phyloP scores from a whole-genome alignment of 1,140 invertebrate genomes.

The Drosophila saltans region DNA sequence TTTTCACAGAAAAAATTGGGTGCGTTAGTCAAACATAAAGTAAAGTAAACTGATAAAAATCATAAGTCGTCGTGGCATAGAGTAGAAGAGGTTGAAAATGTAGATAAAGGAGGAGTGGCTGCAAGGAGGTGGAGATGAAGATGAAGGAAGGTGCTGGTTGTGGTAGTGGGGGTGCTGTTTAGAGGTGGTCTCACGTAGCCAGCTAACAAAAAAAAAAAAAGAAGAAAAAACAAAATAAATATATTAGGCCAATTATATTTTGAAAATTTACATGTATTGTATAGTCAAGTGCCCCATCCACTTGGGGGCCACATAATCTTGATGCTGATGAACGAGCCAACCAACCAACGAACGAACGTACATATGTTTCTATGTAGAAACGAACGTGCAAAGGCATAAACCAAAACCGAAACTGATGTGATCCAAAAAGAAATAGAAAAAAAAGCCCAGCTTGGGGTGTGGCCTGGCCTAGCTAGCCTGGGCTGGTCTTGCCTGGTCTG shows the following conservation, averaged over 20 bases:
- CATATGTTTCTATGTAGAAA: background rate
- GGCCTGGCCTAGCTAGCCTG: constrained; percentile 28
- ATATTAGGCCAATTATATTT: constrained; percentile 78
- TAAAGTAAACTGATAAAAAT: constrained; percentile 68
- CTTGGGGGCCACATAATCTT: constrained; percentile 43
- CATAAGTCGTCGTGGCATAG: constrained; percentile 23
- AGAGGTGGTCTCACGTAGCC: constrained; percentile 38
- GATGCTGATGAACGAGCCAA: constrained; percentile 41
- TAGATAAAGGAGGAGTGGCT: constrained; percentile 47
- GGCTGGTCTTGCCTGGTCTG: constrained; percentile 23
- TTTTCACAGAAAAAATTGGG: constrained; percentile 70
- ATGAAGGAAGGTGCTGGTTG: background rate
- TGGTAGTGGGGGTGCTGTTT: background rate
- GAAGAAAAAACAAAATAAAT: constrained; percentile 46
- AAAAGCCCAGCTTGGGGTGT: constrained; percentile 20
- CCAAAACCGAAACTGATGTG: constrained; percentile 10
- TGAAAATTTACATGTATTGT: constrained; percentile 65
- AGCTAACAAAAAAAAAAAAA: constrained; percentile 26
- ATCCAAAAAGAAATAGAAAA: background rate
- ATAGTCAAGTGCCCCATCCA: constrained; percentile 51
- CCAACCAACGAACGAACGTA: constrained; percentile 17
- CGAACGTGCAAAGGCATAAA: constrained; percentile 69
- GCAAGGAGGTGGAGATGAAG: background rate
- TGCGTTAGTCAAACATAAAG: constrained; percentile 73
- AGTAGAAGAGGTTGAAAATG: constrained; percentile 4